Evolutionary conservation across 2,888 invertebrate genomes (phyloP).

Genomic region (Cephus pulcher): DNA sequence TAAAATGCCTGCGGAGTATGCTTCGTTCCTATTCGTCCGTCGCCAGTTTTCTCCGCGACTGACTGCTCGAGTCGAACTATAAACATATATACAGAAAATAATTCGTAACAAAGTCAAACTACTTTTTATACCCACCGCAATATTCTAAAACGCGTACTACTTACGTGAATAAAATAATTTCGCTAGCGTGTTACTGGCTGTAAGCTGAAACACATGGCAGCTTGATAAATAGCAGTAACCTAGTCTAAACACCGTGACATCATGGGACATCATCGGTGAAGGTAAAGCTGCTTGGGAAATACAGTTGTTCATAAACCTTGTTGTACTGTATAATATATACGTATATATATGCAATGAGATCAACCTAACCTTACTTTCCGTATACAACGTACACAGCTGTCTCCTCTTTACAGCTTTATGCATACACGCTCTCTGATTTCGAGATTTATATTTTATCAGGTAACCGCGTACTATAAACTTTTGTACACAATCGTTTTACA

Average conservation of each 20-base stretch:
- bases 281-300: conserved; percentile 27
- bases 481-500: conserved; percentile 32
- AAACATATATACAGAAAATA: not conserved
- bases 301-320: conserved; percentile 20
- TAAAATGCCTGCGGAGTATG: conserved; percentile 22
- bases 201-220: not conserved
- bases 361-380: conserved; percentile 21
- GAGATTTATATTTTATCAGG: conserved; percentile 23
- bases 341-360: not conserved
- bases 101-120: not conserved
- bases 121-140: not conserved
- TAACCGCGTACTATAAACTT: conserved; percentile 25
- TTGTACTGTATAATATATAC: conserved; percentile 17
- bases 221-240: conserved; percentile 37
- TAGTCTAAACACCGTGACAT: conserved; percentile 35
- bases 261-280: conserved; percentile 31
- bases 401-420: not conserved
- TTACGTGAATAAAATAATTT: not conserved
- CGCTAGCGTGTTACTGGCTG: not conserved
- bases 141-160: not conserved
- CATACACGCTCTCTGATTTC: conserved; percentile 6
- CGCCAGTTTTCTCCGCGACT: conserved; percentile 1
- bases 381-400: conserved; percentile 15
- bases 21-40: conserved; percentile 24
- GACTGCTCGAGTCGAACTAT: not conserved